phyloP scores from a whole-genome alignment of 2,113 vertebrate species.

The Polyodon spathula region DNA sequence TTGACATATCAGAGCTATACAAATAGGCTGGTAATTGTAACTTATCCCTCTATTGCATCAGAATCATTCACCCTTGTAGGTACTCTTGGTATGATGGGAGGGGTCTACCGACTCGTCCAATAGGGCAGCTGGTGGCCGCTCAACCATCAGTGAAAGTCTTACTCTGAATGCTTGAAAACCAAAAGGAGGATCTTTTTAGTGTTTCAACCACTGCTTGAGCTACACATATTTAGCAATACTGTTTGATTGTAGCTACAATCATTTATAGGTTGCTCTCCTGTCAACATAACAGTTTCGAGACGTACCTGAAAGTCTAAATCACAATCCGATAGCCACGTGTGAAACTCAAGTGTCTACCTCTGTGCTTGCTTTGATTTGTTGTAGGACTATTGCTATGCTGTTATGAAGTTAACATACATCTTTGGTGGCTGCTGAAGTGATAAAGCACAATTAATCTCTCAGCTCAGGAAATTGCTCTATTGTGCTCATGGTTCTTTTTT shows the following conservation, averaged over 20 bases:
- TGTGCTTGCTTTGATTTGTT: neutral
- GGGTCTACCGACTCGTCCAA: too few species aligned
- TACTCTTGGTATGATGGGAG: too few species aligned
- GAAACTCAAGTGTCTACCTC: conserved; percentile 11
- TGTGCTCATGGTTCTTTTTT: too few species aligned
- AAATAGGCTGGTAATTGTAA: too few species aligned
- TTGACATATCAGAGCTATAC: too few species aligned
- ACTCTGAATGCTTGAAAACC: too few species aligned
- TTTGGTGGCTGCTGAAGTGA: neutral
- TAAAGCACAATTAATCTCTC: neutral
- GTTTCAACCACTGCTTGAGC: neutral
- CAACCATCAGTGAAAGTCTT: too few species aligned
- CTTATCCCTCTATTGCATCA: too few species aligned
- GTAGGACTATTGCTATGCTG: neutral
- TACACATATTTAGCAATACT: conserved; percentile 8
- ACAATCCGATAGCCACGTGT: neutral
- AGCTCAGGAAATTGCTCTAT: too few species aligned
- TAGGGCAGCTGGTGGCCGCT: too few species aligned
- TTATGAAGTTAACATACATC: neutral
- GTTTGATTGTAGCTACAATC: conserved; percentile 7
- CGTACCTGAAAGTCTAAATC: conserved; percentile 12
- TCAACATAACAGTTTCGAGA: conserved; percentile 7
- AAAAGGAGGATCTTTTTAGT: neutral
- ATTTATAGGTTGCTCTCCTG: conserved; percentile 5
- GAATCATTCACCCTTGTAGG: too few species aligned